Conservation (phyloP, 2,797 vertebrate species). For the Rhinoraja longicauda region DNA sequence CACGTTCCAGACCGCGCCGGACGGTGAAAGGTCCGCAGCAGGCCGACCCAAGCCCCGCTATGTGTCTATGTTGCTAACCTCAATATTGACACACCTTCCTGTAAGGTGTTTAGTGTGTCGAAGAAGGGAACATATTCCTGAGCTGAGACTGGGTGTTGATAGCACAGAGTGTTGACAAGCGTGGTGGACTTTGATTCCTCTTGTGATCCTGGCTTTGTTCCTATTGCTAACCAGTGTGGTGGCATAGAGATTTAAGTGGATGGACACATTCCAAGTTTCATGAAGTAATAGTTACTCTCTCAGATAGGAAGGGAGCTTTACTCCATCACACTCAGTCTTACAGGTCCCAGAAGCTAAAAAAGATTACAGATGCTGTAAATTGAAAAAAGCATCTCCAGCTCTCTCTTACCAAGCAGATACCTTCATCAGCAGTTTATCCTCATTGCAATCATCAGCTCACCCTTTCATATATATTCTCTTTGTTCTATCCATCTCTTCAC, state of each 20-base stretch:
- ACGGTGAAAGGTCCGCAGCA: too few species aligned
- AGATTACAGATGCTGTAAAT: too few species aligned
- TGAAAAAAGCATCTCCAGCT: too few species aligned
- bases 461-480: too few species aligned
- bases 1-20: too few species aligned
- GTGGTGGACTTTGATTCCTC: not conserved
- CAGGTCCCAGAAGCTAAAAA: not conserved
- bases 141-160: not conserved
- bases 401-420: too few species aligned
- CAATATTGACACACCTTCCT: not conserved
- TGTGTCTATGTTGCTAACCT: not conserved
- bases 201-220: not conserved
- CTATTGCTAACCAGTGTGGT: not conserved
- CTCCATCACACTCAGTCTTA: not conserved
- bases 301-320: not conserved
- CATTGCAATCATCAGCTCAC: too few species aligned
- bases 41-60: too few species aligned
- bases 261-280: not conserved
- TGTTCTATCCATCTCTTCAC: too few species aligned
- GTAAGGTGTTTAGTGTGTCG: not conserved
- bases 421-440: too few species aligned
- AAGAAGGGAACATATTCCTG: not conserved
- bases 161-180: not conserved
- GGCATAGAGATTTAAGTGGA: not conserved
- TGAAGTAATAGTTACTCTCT: not conserved